Evolutionary conservation across 2,888 invertebrate genomes (phyloP).

Genomic region (Trissolcus brochymenae): DNA sequence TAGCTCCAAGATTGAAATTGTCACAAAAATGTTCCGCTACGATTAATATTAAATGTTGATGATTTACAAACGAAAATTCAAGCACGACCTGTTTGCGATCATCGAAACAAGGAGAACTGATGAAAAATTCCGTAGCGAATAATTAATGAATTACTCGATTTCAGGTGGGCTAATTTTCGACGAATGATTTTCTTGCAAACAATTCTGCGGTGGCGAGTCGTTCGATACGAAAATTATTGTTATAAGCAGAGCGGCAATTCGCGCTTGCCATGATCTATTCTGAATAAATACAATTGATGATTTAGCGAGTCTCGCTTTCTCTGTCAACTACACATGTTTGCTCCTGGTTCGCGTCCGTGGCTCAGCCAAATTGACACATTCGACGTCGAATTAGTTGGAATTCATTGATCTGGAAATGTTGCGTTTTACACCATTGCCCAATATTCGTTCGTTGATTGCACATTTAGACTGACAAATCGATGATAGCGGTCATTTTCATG

Average conservation of each 20-base stretch:
- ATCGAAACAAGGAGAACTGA: neutral
- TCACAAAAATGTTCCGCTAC: no score
- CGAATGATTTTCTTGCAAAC: slow-evolving; percentile 42
- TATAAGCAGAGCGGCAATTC: slow-evolving; percentile 50
- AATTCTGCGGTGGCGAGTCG: slow-evolving; percentile 22
- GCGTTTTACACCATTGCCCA: slow-evolving; percentile 57
- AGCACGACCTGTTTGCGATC: neutral
- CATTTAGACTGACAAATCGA: slow-evolving; percentile 57
- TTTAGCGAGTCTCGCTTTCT: slow-evolving; percentile 55
- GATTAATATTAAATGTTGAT: no score
- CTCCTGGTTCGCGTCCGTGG: slow-evolving; percentile 45
- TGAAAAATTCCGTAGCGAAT: no score
- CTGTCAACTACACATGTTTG: slow-evolving; percentile 56
- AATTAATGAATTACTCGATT: no score
- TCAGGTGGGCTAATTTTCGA: slow-evolving; percentile 7
- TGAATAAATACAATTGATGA: slow-evolving; percentile 60
- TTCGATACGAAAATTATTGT: slow-evolving; percentile 44
- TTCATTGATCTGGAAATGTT: slow-evolving; percentile 60
- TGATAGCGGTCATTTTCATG: slow-evolving; percentile 54
- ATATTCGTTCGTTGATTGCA: slow-evolving; percentile 58
- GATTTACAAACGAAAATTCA: no score
- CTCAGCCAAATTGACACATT: slow-evolving; percentile 50
- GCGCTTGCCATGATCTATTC: slow-evolving; percentile 55
- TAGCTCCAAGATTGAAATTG: no score
- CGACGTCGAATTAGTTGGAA: slow-evolving; percentile 57